phyloP scores from a whole-genome alignment of 2,113 vertebrate genomes.

The Pica pica region DNA sequence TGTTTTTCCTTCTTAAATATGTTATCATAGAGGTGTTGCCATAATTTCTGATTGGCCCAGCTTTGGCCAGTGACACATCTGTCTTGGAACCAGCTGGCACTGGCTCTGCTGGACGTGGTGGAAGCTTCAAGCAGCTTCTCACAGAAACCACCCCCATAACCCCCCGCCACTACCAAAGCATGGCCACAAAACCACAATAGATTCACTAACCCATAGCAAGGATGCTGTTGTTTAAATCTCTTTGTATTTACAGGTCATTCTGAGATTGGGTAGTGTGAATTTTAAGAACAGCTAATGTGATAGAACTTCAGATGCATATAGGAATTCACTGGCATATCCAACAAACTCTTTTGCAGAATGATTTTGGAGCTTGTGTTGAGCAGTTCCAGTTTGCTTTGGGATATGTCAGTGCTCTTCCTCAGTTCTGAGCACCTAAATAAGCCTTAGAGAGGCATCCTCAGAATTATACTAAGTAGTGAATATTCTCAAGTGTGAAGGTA shows the following conservation, averaged over 20 bases:
- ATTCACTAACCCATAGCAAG: neutral
- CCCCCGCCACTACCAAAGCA: neutral
- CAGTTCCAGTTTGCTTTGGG: neutral
- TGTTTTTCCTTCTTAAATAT: neutral
- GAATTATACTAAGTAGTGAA: neutral
- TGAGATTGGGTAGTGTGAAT: neutral
- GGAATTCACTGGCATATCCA: neutral
- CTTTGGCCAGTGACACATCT: neutral
- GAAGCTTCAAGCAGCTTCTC: neutral
- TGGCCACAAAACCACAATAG: neutral
- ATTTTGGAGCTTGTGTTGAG: neutral
- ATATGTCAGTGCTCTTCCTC: neutral
- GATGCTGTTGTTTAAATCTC: neutral
- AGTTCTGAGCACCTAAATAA: neutral
- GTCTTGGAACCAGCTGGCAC: neutral
- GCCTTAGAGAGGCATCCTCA: neutral
- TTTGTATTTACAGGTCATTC: neutral
- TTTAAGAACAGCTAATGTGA: neutral
- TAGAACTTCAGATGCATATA: neutral
- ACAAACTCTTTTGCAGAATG: neutral
- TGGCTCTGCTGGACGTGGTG: neutral
- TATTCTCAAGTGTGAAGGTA: neutral
- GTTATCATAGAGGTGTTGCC: neutral
- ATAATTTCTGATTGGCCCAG: neutral
- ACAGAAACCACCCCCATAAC: neutral